Evolutionary conservation across 2,797 vertebrate genomes (phyloP), one percentile per base, ranked within the genome.

Genomic region (Pipistrellus pipistrellus): DNA sequence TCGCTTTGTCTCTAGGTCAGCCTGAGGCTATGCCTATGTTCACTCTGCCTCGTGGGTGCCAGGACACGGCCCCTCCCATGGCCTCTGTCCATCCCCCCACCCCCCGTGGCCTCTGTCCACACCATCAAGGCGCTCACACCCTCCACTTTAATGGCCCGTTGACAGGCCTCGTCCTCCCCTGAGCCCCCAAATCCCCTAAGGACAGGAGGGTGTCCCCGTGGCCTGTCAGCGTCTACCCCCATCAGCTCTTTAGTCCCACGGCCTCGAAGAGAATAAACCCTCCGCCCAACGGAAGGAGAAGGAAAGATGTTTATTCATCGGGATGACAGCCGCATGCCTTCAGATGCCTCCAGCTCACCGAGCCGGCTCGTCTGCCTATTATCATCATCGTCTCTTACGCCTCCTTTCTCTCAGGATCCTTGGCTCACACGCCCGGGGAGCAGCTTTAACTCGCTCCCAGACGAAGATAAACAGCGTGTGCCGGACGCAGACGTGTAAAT

Each of bases 61-160:
- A 44, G 35, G 18, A 35, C 32, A 30, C 0, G 2, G 51, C 5
- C 53, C 30, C 71, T 44, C 30, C 18, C n/a, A 7, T 5, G 53
- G 30, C 30, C 66, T 38, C 12, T 1, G 0, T 0, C 51, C 51
- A 51, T 11, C 44, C 10, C 44, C 44, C 44, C 44, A 44, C 44
- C 44, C 30, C 18, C 59, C n/a, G 10, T 3, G 46, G 46, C 46
- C 46, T 48, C 46, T 48, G 46, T 48, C 1, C 4, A 18, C 4
- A 44, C 13, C 25, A 1, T 32, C 41, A 3, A 12, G 8, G 51
- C 32, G 6, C 6, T 44, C 1, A 30, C 53, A 32, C 0, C 0
- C 23, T 38, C 12, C 4, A 10, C 2, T 41, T 13, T 46, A 8
- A 35, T 3, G n/a, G 25, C 68, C 69, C 1, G 27, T 6, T 38